Percentiles rank a stretch among this genome's conserved stretches.
Conservation (phyloP, 2,113 vertebrate species). For the Hiodon tergisus region DNA sequence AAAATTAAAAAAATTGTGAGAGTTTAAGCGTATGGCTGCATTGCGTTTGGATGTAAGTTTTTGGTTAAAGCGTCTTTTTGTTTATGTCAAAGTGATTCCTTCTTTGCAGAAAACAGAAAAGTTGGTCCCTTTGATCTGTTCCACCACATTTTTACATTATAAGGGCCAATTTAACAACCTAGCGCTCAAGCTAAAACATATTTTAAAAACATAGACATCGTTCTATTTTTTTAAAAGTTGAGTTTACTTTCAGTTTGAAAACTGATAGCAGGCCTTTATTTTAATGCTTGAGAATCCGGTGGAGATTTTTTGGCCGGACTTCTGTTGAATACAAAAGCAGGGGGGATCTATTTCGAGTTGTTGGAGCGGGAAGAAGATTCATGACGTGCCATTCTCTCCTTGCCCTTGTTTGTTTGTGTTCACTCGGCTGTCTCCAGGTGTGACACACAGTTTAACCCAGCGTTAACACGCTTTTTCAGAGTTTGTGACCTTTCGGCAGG, state of each 20-base stretch:
- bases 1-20: background rate
- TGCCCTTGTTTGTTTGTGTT: constrained; percentile 1
- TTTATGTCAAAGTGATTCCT: background rate
- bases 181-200: too few relatives aligned
- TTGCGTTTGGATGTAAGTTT: background rate
- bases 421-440: background rate
- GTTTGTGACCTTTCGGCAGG: background rate
- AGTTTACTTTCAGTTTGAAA: background rate
- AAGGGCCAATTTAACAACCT: too few relatives aligned
- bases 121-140: background rate
- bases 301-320: background rate
- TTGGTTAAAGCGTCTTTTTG: background rate
- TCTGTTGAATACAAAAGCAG: background rate
- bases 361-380: constrained; percentile 8
- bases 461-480: background rate
- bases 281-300: background rate
- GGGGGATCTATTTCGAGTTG: background rate
- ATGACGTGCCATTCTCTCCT: background rate
- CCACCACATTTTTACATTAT: too few relatives aligned
- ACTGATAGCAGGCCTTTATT: background rate
- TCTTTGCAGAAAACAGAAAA: background rate
- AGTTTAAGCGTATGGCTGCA: background rate
- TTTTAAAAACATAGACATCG: too few relatives aligned
- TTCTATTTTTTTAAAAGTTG: background rate
- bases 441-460: constrained; percentile 1